Base-by-base conservation (phyloP, 1,140 invertebrate genomes). In the Lamellibrachia luymesi region DNA sequence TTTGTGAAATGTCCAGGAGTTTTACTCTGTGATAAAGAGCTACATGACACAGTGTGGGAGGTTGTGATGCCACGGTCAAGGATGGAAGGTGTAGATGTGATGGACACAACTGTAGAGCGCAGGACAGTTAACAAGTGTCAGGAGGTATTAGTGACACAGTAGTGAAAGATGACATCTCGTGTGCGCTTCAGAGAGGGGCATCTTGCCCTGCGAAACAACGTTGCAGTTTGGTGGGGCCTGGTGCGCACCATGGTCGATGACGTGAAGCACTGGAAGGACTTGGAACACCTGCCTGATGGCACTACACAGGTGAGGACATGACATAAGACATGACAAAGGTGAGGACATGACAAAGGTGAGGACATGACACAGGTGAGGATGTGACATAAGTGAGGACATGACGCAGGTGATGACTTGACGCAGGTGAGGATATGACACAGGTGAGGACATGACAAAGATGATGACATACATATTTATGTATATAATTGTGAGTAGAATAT, bases 261-360 rank as follows among this genome's bases (percentile, higher is more conserved):
- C 13, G 64, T 80, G 64, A 80, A 80, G 17, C 64, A 80, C 64
- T 80, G 64, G 64, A 13, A 91, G 90, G 90, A 91, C 50, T n/a
- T 91, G 10, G 90, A 91, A 51, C 90, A 91, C 50, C 38, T 91
- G 90, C 90, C 90, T n/a, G 90, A 91, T 27, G 90, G 90, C 90
- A 91, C 90, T 4, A 50, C 49, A 10, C 90, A 91, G 90, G 90
- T 91, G 13, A 80, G 64, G 64, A 80, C 64, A 17, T 80, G 64
- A 80, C 64, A 80, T 22, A 80, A 2, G 64, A 80, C 64, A 80
- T 80, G 64, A 6, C 64, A 80, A 2, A 22, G 25, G 10, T 17
- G 5, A 80, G 64, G 64, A 80, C 64, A 80, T 80, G 64, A 80
- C 64, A 80, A 22, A 17, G 64, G 64, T 10, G 2, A 80, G 6